Base-by-base conservation (phyloP, 2,888 invertebrate species). In the Sinopyrophorus schimmeli region DNA sequence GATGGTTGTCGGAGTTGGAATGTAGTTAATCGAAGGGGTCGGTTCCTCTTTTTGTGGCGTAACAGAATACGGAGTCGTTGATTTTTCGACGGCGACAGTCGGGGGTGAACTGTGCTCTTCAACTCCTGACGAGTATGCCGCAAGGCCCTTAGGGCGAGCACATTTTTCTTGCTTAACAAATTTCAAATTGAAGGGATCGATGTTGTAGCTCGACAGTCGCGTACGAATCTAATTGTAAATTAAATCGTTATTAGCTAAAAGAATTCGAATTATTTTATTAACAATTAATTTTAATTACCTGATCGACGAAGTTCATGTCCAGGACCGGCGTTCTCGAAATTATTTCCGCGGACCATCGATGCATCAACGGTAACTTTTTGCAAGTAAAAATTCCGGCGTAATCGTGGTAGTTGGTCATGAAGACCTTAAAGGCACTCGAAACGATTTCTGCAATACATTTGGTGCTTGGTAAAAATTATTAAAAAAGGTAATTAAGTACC, bases 361-460 rank as follows among this genome's bases (percentile, higher is more conserved):
- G 17, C 0, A 28, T 18, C 3, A 35, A 7, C 6, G 90, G 65
- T 5, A 14, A 10, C 65, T 83, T 86, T 70, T 90, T 89, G 62
- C 90, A 90, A 0, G 87, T 86, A 72, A 87, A 90, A 34, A 90
- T 77, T 0, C 82, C 87, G 0, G 88, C 89, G 65, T 86, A 89
- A 0, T 77, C 81, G 0, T 74, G 73, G 66, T 90, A 90, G 66
- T 90, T 89, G 0, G 89, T 88, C 58, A 80, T 76, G 61, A 89
- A 77, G 0, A 90, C 78, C 0, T 84, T 83, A 71, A 87, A 89
- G 38, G 82, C 80, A 0, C 89, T 85, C 35, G 81, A 81, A 0
- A 89, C 89, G 0, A 84, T 86, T 68, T 82, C 89, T 89, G 68
- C 47, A 35, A 69, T 18, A 14, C 12, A 10, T 11, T 35, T 7